Conservation (phyloP, 2,888 invertebrate species). For the Hemicrepidius hirtus region DNA sequence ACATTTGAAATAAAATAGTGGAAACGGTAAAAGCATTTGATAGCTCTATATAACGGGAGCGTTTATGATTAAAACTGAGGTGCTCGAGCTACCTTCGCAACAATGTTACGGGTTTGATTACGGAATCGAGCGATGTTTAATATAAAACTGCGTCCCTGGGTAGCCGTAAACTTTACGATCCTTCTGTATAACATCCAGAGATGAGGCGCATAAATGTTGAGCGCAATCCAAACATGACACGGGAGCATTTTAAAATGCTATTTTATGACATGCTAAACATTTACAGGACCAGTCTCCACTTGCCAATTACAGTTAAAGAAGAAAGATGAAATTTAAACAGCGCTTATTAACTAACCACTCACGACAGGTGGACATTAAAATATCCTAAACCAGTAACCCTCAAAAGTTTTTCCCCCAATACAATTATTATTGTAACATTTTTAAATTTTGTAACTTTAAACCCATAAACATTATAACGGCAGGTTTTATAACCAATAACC, state of each 20-base stretch:
- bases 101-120: slow-evolving; percentile 49
- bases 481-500: too few species aligned
- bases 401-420: too few species aligned
- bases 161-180: slow-evolving; percentile 52
- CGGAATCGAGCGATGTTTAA: slow-evolving; percentile 51
- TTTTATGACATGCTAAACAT: slow-evolving; percentile 44
- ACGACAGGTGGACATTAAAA: too few species aligned
- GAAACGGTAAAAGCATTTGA: slow-evolving; percentile 38
- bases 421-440: too few species aligned
- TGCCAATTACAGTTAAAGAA: slow-evolving; percentile 8
- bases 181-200: slow-evolving; percentile 45
- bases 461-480: too few species aligned
- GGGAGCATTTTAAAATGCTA: slow-evolving; percentile 41
- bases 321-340: not conserved
- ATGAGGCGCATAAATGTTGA: slow-evolving; percentile 46
- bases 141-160: slow-evolving; percentile 52
- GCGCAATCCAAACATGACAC: slow-evolving; percentile 46
- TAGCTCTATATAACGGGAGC: slow-evolving; percentile 39
- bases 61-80: slow-evolving; percentile 45
- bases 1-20: slow-evolving; percentile 31
- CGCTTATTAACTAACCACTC: not conserved
- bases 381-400: too few species aligned
- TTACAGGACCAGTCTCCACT: slow-evolving; percentile 24
- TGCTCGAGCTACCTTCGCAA: slow-evolving; percentile 38
- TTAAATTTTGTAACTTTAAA: too few species aligned